Base-by-base conservation (phyloP, 1,140 invertebrate genomes). In the Zaprionus camerounensis region DNA sequence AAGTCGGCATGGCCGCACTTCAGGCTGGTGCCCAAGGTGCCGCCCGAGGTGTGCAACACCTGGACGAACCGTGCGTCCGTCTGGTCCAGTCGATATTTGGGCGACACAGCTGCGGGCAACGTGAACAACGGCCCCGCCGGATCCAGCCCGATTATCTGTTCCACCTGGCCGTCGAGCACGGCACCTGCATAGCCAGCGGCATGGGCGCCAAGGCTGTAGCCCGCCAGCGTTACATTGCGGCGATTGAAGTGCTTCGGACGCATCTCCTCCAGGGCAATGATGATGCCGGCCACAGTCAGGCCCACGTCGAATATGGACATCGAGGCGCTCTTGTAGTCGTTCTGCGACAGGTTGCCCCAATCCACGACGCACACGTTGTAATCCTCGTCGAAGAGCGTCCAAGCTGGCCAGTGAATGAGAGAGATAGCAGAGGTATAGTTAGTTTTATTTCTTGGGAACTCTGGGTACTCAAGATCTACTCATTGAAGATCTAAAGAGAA, bases 151-250 rank as follows among this genome's bases (percentile, higher is more conserved):
- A 92, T 92, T 13, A 92, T 92, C 61, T 91, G 86, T 46, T 91
- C 91, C 36, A 92, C 94, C 58, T 94, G 93, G 5, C 92, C 93
- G 58, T 91, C 93, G 1, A 94, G 83, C 62, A 94, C 93, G 63
- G 93, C 93, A 0, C 97, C 97, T 0, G 96, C 95, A 86, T 97
- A 97, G 13, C 97, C 97, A 57, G 97, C 96, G 2, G 98, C 95
- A 70, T 99, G 97, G 2, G 97, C 97, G 7, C 98, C 98, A 38
- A 99, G 94, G 78, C 97, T 98, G 91, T 98, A 97, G 1, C 97
- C 96, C 31, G 96, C 94, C 63, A 96, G 93, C 85, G 96, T 96
- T 13, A 96, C 92, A 68, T 94, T 92, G 65, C 93, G 82, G 0
- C 93, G 92, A 51, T 93, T 76, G 5, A 95, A 74, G 2, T 93